Conservation (phyloP, 2,888 invertebrate species). For the Piscicola geometra region DNA sequence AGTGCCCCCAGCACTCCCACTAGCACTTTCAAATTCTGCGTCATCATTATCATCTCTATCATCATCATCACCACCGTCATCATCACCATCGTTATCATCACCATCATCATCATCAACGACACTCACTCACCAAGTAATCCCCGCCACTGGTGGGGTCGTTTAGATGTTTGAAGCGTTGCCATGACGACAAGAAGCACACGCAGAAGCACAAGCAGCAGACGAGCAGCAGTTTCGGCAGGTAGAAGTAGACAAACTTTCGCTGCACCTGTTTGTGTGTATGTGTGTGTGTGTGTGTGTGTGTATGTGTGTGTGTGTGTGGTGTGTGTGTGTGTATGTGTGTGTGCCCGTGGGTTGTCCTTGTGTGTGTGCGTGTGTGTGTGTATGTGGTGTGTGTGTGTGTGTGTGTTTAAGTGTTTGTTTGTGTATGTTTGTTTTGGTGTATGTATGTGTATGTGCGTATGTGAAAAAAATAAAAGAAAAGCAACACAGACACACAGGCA, state of each 20-base stretch:
- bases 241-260: slow-evolving; percentile 76
- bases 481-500: background rate
- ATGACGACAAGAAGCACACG: slow-evolving; percentile 76
- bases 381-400: too few species aligned
- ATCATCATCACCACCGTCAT: background rate
- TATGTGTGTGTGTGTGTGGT: too few species aligned
- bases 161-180: slow-evolving; percentile 82
- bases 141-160: slow-evolving; percentile 85
- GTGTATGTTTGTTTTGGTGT: background rate
- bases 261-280: slow-evolving; percentile 69
- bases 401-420: too few species aligned
- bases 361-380: too few species aligned
- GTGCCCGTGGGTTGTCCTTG: too few species aligned
- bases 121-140: background rate
- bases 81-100: background rate
- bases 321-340: too few species aligned
- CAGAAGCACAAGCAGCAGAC: slow-evolving; percentile 82
- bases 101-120: background rate
- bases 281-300: too few species aligned
- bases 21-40: slow-evolving; percentile 78
- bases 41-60: too few species aligned
- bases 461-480: background rate
- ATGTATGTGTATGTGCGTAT: background rate
- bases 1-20: slow-evolving; percentile 79
- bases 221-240: slow-evolving; percentile 79